Percentiles rank a stretch among this genome's conserved stretches.
Evolutionary conservation across 2,113 vertebrate genomes (phyloP).

Genomic region (Empidonax alnorum): DNA sequence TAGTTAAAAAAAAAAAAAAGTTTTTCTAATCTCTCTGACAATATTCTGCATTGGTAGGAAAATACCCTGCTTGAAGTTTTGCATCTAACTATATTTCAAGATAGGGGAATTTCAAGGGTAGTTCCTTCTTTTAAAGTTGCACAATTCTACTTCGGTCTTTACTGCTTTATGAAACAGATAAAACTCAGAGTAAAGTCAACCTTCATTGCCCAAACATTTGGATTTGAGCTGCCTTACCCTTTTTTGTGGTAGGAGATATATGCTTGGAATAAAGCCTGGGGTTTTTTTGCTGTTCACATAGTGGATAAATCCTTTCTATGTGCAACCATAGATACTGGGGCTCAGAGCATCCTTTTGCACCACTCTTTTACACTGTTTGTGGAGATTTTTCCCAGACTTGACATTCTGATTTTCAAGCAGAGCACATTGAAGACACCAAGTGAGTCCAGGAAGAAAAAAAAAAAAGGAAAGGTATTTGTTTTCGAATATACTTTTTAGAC

Average conservation of each 20-base stretch:
- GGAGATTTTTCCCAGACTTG: background rate
- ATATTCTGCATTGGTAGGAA: background rate
- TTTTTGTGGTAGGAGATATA: background rate
- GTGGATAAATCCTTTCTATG: background rate
- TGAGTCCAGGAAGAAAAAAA: background rate
- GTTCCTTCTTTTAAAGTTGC: background rate
- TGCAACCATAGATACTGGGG: background rate
- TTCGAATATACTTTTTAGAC: background rate
- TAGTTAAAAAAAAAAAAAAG: rapidly evolving
- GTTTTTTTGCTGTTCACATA: background rate
- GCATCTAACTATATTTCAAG: background rate
- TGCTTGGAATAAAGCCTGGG: background rate
- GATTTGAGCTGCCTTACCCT: background rate
- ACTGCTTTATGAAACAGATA: background rate
- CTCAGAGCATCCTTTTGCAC: background rate
- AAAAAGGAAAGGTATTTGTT: background rate
- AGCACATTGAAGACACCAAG: background rate
- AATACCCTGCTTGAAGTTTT: background rate
- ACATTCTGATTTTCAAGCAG: background rate
- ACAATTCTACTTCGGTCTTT: background rate
- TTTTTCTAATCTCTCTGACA: background rate
- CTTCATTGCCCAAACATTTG: rapidly evolving
- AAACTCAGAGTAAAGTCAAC: background rate
- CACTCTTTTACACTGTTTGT: background rate
- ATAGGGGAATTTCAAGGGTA: background rate